These are phyloP conservation scores for Perizoma flavofasciatum DNA, from an alignment of 2,888 invertebrate genomes.

Conservation along the genomic window DNA sequence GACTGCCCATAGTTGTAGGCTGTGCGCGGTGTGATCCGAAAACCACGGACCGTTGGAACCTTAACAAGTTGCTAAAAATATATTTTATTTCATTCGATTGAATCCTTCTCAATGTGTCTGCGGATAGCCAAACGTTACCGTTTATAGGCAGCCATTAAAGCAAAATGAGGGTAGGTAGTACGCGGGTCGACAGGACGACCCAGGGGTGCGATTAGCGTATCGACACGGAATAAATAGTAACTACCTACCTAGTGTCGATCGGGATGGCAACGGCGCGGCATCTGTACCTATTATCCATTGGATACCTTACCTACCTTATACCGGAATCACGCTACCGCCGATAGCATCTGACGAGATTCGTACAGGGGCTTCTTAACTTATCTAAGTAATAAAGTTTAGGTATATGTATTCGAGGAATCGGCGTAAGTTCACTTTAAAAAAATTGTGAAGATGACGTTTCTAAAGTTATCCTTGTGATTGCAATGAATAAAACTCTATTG, in stretches of 20 bases:
- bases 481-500: too few relatives aligned
- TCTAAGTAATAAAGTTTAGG: too few relatives aligned
- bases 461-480: too few relatives aligned
- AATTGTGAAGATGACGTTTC: too few relatives aligned
- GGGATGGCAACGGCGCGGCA: conserved; percentile 22
- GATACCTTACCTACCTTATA: conserved; percentile 37
- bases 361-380: too few relatives aligned
- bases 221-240: conserved; percentile 29
- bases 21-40: too few relatives aligned
- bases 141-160: conserved; percentile 40
- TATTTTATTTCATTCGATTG: conserved; percentile 15
- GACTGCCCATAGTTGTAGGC: too few relatives aligned
- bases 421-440: too few relatives aligned
- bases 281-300: conserved; percentile 9
- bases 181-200: conserved; percentile 32
- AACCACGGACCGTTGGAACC: background rate
- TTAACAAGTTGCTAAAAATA: conserved; percentile 7
- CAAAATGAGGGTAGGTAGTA: conserved; percentile 33
- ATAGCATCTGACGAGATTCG: too few relatives aligned
- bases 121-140: conserved; percentile 41
- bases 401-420: too few relatives aligned
- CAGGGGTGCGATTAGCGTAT: conserved; percentile 43
- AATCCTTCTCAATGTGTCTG: conserved; percentile 14
- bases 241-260: background rate
- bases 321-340: too few relatives aligned